phyloP scores from a whole-genome alignment of 2,113 vertebrate genomes.

The Caracal caracal region DNA sequence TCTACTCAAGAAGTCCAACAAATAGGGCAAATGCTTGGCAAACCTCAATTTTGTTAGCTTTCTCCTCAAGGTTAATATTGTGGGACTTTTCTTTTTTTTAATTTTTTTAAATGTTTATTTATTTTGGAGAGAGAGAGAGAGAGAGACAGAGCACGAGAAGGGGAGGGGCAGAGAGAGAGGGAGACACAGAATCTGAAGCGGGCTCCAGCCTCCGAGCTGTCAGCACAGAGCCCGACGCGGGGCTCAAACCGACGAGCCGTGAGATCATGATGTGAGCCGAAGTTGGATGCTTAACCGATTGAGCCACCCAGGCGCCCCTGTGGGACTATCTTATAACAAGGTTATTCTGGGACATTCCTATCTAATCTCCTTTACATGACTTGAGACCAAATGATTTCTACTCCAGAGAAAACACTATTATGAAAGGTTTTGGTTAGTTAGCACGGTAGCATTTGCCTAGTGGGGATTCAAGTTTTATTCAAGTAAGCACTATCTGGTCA shows the following conservation, averaged over 20 bases:
- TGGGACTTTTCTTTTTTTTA: too few species aligned
- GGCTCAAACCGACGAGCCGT: rapidly evolving
- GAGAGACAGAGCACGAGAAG: too few species aligned
- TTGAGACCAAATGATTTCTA: not conserved
- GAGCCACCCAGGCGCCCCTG: not conserved
- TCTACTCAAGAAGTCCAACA: not conserved
- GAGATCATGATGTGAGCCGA: too few species aligned
- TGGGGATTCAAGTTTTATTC: not conserved
- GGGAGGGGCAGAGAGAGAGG: too few species aligned
- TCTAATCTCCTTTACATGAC: not conserved
- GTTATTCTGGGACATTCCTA: not conserved
- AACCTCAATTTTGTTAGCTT: constrained; percentile 25
- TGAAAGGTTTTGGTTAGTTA: constrained; percentile 11
- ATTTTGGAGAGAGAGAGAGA: too few species aligned
- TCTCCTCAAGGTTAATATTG: constrained; percentile 33
- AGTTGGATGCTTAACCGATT: too few species aligned
- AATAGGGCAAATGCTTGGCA: not conserved
- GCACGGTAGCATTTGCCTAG: not conserved
- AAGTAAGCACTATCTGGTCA: not conserved
- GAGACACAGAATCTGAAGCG: too few species aligned
- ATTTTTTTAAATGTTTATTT: too few species aligned
- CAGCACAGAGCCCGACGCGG: too few species aligned
- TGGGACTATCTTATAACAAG: not conserved
- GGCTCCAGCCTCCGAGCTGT: too few species aligned
- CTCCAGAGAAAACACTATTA: not conserved